Conservation (phyloP, 2,888 invertebrate genomes). For the Actias luna region DNA sequence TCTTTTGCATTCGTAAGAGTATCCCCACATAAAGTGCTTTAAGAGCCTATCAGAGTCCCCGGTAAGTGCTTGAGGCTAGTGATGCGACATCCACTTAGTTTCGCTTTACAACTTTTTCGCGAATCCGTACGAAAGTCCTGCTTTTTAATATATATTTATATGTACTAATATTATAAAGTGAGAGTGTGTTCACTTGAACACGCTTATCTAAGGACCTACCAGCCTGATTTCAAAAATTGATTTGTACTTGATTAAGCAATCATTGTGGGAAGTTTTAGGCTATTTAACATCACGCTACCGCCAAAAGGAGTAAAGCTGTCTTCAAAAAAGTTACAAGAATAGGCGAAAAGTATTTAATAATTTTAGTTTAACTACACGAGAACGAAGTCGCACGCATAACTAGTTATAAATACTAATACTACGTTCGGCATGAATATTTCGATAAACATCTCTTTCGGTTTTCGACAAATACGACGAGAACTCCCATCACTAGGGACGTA, state of each 20-base stretch:
- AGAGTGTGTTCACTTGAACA: no score
- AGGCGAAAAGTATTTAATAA: no score
- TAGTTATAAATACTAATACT: background rate
- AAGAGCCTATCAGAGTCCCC: background rate
- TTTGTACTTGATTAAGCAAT: no score
- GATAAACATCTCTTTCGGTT: background rate
- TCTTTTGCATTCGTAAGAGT: background rate
- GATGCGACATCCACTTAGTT: background rate
- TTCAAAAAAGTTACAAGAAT: no score
- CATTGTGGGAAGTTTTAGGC: no score
- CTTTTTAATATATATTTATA: background rate
- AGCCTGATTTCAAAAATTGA: no score
- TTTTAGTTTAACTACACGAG: no score
- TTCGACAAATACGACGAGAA: background rate
- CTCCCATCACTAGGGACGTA: background rate
- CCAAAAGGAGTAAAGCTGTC: no score
- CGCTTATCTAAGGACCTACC: no score
- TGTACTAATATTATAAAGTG: background rate
- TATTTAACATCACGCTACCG: no score
- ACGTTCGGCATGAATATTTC: background rate
- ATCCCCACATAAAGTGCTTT: slow-evolving; percentile 3
- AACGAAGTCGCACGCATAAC: no score
- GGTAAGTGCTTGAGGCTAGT: background rate
- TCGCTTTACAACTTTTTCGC: background rate
- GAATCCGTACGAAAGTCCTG: background rate